A percentile compares a stretch with the other conserved stretches of the same genome.
phyloP scores from a whole-genome alignment of 2,888 invertebrate genomes.

The Archips xylosteana region DNA sequence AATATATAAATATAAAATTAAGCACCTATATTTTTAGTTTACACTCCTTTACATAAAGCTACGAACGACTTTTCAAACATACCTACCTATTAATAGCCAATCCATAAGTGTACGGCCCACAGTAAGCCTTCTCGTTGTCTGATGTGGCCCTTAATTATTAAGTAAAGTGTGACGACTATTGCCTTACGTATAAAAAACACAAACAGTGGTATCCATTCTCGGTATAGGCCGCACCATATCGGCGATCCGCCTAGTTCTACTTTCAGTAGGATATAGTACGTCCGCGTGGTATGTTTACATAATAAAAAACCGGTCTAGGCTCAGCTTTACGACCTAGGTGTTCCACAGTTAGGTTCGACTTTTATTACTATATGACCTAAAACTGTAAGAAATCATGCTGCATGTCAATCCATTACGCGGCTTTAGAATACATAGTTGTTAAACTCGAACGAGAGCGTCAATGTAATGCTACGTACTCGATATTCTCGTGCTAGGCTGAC shows the following conservation, averaged over 20 bases:
- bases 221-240: conserved; percentile 1
- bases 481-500: background rate
- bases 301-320: conserved; percentile 28
- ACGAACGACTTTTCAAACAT: no score
- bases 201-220: background rate
- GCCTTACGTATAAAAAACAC: background rate
- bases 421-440: background rate
- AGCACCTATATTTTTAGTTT: no score
- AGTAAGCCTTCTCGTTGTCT: no score
- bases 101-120: no score
- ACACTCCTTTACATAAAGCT: no score
- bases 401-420: background rate
- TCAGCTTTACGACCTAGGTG: background rate
- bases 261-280: conserved; percentile 41
- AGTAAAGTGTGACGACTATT: no score
- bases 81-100: no score
- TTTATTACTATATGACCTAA: background rate
- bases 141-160: no score
- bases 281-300: conserved; percentile 43
- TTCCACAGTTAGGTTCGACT: background rate
- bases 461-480: background rate
- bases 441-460: background rate
- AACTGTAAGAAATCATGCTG: background rate
- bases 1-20: no score
- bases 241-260: conserved; percentile 36